Conservation (phyloP, 2,113 vertebrate species). For the Aix galericulata region DNA sequence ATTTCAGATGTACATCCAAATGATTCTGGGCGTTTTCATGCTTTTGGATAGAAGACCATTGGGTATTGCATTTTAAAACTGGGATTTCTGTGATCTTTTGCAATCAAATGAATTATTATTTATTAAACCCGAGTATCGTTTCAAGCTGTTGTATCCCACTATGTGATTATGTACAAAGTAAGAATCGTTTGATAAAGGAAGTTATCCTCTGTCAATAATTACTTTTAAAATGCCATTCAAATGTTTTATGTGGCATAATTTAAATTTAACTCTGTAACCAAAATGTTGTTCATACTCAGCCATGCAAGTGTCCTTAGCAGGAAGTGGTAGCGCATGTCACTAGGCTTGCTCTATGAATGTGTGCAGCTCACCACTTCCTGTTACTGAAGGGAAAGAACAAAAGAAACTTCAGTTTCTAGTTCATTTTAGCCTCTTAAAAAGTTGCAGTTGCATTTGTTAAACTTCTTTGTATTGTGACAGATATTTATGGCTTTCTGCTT, state of each 20-base stretch:
- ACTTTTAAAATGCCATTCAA: background rate
- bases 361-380: conserved; percentile 65
- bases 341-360: background rate
- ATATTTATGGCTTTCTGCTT: background rate
- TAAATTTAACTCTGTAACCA: background rate
- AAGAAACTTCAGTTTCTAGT: conserved; percentile 13
- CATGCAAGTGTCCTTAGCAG: background rate
- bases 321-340: conserved; percentile 57
- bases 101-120: background rate
- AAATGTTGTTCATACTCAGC: background rate
- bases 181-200: background rate
- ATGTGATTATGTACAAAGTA: background rate
- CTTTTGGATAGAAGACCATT: background rate
- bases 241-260: background rate
- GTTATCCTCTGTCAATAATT: background rate
- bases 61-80: background rate
- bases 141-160: background rate
- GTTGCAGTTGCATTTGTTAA: background rate
- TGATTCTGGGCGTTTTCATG: background rate
- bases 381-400: conserved; percentile 30
- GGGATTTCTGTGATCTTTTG: background rate
- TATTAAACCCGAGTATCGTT: background rate
- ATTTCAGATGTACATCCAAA: background rate
- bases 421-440: background rate
- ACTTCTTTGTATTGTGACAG: background rate